These are phyloP conservation scores for Halocaridina rubra DNA, from an alignment of 2,888 invertebrate genomes.

Conservation along the genomic window DNA sequence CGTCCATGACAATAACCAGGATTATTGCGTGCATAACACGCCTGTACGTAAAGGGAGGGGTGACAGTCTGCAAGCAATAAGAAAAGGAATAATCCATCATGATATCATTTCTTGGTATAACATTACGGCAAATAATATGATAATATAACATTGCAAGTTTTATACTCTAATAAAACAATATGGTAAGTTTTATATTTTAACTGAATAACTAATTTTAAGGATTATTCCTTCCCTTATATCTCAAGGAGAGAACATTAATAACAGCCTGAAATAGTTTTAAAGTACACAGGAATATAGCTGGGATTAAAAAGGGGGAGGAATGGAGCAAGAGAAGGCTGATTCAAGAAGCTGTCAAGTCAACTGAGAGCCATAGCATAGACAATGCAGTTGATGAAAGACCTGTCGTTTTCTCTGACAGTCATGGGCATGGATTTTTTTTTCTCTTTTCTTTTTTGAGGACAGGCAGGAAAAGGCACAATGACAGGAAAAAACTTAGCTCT, in stretches of 20 bases:
- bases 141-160: background rate
- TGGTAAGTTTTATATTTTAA: background rate
- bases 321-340: conserved; percentile 1
- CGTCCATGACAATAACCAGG: conserved; percentile 9
- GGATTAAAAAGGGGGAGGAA: too few species aligned
- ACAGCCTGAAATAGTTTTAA: too few species aligned
- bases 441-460: too few species aligned
- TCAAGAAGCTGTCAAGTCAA: conserved; percentile 45
- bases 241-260: conserved; percentile 16
- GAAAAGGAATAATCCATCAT: conserved; percentile 8
- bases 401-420: conserved; percentile 21
- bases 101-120: background rate
- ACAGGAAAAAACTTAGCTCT: conserved; percentile 15
- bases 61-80: conserved; percentile 20
- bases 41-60: conserved; percentile 31
- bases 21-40: conserved; percentile 28
- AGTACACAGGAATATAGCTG: too few species aligned
- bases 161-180: background rate
- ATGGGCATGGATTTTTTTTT: background rate
- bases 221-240: conserved; percentile 14
- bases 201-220: too few species aligned
- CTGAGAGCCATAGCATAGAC: conserved; percentile 55
- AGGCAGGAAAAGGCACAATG: conserved; percentile 29
- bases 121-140: background rate
- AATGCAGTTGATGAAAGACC: conserved; percentile 41